These are phyloP conservation scores for Drosophila sp. DNA, from an alignment of 1,140 invertebrate species.

Conservation along the genomic window DNA sequence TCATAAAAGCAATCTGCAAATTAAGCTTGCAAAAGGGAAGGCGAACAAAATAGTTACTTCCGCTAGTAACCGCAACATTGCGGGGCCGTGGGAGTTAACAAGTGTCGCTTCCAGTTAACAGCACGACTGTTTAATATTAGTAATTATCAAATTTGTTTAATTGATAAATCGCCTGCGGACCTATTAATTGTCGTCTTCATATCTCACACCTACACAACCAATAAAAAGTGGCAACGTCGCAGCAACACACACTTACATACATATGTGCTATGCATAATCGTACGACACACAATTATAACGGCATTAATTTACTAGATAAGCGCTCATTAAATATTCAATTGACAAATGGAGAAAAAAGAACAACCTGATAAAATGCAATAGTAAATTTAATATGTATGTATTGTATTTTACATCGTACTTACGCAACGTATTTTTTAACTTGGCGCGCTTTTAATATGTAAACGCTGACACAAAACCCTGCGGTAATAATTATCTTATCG, in stretches of 20 bases:
- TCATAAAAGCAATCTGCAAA: conserved; percentile 50
- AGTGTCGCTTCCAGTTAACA: conserved; percentile 52
- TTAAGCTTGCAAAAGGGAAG: conserved; percentile 58
- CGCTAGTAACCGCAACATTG: conserved; percentile 40
- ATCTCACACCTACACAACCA: conserved; percentile 16
- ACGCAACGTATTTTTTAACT: conserved; percentile 38
- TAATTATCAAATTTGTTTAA: conserved; percentile 78
- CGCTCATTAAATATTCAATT: conserved; percentile 38
- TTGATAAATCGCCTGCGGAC: conserved; percentile 53
- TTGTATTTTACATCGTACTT: conserved; percentile 30
- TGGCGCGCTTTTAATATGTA: conserved; percentile 32
- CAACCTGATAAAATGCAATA: conserved; percentile 17
- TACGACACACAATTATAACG: conserved; percentile 45
- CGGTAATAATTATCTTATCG: conserved; percentile 32
- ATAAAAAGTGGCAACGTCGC: conserved; percentile 43
- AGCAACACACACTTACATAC: conserved; percentile 6
- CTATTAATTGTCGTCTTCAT: conserved; percentile 19
- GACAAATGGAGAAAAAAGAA: conserved; percentile 17
- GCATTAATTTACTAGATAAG: conserved; percentile 35
- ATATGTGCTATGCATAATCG: conserved; percentile 22
- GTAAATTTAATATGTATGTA: conserved; percentile 22
- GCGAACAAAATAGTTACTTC: conserved; percentile 74
- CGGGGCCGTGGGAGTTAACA: conserved; percentile 42
- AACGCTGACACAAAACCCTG: conserved; percentile 18
- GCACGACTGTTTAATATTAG: conserved; percentile 50